Evolutionary conservation across 2,113 vertebrate genomes (phyloP).

Genomic region (Sebastes schlegelii): DNA sequence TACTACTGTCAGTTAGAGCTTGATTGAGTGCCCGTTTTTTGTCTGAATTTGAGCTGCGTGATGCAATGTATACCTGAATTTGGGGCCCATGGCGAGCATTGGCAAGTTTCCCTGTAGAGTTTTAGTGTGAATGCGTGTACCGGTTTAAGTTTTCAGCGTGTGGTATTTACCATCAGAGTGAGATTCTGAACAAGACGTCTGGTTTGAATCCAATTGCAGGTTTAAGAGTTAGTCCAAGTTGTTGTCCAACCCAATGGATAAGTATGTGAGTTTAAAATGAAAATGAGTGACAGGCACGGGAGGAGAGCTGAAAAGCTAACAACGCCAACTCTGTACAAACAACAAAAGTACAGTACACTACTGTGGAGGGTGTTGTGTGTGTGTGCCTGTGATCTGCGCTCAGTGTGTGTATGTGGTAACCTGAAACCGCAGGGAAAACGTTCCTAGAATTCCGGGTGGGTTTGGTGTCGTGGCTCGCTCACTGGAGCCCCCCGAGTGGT

Average conservation of each 20-base stretch:
- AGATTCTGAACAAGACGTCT: conserved; percentile 49
- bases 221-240: conserved; percentile 45
- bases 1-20: conserved; percentile 13
- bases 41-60: conserved; percentile 2
- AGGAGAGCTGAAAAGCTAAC: conserved; percentile 67
- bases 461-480: conserved; percentile 76
- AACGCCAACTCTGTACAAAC: conserved; percentile 73
- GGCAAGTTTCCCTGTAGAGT: conserved; percentile 34
- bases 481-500: conserved; percentile 76
- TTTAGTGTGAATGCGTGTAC: conserved; percentile 48
- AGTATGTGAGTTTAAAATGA: conserved; percentile 56
- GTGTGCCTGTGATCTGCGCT: conserved; percentile 63
- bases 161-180: conserved; percentile 66
- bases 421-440: conserved; percentile 82
- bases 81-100: background rate
- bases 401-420: conserved; percentile 70
- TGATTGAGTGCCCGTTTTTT: conserved; percentile 17
- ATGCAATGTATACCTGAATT: conserved; percentile 31
- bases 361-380: conserved; percentile 68
- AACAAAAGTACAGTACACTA: conserved; percentile 78
- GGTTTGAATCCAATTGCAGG: conserved; percentile 42
- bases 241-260: conserved; percentile 30
- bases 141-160: conserved; percentile 46
- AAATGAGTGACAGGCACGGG: conserved; percentile 61
- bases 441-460: conserved; percentile 82